Base-by-base conservation (phyloP, 92 coral and sea anemone species). In the Parazoanthus darwini region DNA sequence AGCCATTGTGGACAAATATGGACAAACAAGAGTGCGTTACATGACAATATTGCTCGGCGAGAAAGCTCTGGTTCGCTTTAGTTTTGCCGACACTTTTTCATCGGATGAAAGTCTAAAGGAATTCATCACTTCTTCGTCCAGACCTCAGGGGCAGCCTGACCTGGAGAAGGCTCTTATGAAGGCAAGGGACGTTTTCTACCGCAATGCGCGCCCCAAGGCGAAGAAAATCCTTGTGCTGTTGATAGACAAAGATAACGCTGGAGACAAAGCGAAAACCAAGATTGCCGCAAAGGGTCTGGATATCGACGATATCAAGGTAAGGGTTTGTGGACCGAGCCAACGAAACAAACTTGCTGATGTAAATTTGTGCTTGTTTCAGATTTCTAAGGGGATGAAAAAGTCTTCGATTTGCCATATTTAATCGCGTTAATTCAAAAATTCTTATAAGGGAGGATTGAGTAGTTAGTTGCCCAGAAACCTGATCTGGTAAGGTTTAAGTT, bases 161-260 rank as follows among this genome's bases (percentile, higher is more conserved):
- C 76, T 96, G 38, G 95, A 90, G 26, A 89, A 74, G 43, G 96
- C 95, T 59, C 82, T 96, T 2, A 65, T 65, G 23, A 91, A 91
- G 67, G 98, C 97, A 15, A 82, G 78, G 75, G 88, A 87, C 58
- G 79, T 92, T 48, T 94, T 95, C 77, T 89, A 90, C 77, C 87
- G 78, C 79, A 84, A 71, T 26, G 93, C 88, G 35, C 90, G 98
- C 22, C 94, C 98, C 20, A 85, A 90, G 29, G 98, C 98, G 50
- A 85, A 92, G 80, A 96, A 94, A 80, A 93, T 94, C 54, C 81
- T 96, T 80, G 94, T 96, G n/a, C 80, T 96, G n/a, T 91, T 96
- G 87, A 92, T 94, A 5, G 98, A 96, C 56, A 70, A 84, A 71
- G 87, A 71, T 70, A 84, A 84, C 38, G 66, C 68, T 43, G 87